Conservation (phyloP, 2,113 vertebrate genomes). For the Nestor notabilis region DNA sequence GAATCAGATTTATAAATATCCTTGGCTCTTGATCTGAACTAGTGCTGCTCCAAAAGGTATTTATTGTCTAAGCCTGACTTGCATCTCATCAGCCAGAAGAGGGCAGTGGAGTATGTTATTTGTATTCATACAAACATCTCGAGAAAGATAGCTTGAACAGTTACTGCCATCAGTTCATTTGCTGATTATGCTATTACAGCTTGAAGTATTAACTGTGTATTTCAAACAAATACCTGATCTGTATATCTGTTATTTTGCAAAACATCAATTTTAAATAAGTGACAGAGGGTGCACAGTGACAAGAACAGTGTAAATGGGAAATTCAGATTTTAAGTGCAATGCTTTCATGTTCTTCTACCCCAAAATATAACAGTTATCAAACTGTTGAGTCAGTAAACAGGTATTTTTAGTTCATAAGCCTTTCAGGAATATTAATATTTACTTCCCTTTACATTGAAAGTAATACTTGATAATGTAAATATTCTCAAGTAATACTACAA, state of each 20-base stretch:
- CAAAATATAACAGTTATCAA: background rate
- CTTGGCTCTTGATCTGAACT: background rate
- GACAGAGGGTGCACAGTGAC: background rate
- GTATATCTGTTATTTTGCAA: background rate
- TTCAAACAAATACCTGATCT: background rate
- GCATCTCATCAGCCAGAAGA: conserved; percentile 4
- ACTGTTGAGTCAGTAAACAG: background rate
- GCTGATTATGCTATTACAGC: background rate
- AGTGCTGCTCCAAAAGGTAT: background rate
- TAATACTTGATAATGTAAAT: background rate
- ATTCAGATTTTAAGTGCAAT: background rate
- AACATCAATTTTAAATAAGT: background rate
- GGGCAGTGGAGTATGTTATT: background rate
- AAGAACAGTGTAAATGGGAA: background rate
- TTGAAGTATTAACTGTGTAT: background rate
- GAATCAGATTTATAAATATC: background rate
- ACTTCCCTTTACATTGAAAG: background rate
- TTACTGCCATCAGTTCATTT: background rate
- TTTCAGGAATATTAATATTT: background rate
- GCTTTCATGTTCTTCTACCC: background rate
- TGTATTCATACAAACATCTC: background rate
- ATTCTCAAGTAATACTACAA: too few relatives aligned
- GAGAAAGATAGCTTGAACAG: background rate
- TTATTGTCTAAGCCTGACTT: background rate
- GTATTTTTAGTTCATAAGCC: background rate